Base-by-base conservation (phyloP, 2,888 invertebrate species). In the Rhingia rostrata region DNA sequence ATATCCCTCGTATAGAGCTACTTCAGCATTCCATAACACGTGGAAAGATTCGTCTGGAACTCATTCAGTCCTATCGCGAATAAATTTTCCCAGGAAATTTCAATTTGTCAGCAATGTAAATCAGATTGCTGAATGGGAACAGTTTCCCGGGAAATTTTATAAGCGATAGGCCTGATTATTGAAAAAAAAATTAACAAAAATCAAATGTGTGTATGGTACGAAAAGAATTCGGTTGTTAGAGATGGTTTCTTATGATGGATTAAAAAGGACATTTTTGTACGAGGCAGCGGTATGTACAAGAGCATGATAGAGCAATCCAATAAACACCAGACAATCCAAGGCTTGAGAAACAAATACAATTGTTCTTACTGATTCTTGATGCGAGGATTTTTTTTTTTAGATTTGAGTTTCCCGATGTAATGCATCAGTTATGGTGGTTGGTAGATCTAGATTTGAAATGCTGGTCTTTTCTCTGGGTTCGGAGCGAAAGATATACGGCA, bases 401-500 rank as follows among this genome's bases (percentile, higher is more conserved):
- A 86, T 80, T 81, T 86, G 60, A 45, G 86, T 86, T 81, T 86
- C 86, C 22, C 60, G 77, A 22, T 60, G 84, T 14, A 35, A 67
- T 12, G 72, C 74, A 14, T 78, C 74, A 9, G 70, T 53, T 14
- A 58, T 47, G 32, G 60, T 60, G 35, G 73, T 33, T 41, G 77
- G 58, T 14, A 63, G 33, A 5, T 58, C 54, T 41, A 22, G 54
- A 41, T 30, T 6, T 7, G n/a, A 12, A 61, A 53, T 12, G 41
- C 1, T 58, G 2, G 7, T 58, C 32, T 69, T 79, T 73, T 74
- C 86, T 12, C 72, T 47, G 74, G 86, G 81, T 82, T 86, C 87
- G 81, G 87, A 88, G 86, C 89, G 89, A 74, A 86, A 85, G 58
- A 87, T 39, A 4, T 87, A 86, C n/a, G 87, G 87, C 45, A 87